Conservation (phyloP, 2,888 invertebrate species). For the Stenoptilia bipunctidactyla region DNA sequence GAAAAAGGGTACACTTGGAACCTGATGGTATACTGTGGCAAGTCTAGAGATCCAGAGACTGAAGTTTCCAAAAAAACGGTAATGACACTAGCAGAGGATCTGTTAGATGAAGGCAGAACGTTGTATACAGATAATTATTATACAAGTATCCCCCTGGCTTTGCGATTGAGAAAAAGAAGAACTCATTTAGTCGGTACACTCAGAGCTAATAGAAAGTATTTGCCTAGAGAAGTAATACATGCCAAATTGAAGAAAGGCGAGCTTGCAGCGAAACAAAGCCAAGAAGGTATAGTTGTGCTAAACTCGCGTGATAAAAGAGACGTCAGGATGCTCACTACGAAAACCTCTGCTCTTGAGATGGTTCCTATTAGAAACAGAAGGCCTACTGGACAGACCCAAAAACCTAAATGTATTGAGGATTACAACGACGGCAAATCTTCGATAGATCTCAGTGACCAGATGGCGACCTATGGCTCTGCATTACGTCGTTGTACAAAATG, state of each 20-base stretch:
- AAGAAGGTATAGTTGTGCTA: too few relatives aligned
- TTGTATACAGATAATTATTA: constrained; percentile 15
- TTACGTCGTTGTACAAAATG: constrained; percentile 8
- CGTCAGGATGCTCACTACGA: too few relatives aligned
- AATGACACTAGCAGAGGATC: constrained; percentile 10
- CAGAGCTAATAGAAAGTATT: constrained; percentile 12
- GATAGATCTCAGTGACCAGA: constrained; percentile 15
- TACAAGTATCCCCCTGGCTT: constrained; percentile 13
- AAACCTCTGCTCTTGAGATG: too few relatives aligned
- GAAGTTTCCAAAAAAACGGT: constrained; percentile 11
- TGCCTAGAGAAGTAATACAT: constrained; percentile 6
- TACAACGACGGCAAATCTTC: constrained; percentile 6
- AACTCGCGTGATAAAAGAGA: too few relatives aligned
- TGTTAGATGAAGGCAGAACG: constrained; percentile 9
- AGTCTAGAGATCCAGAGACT: constrained; percentile 8
- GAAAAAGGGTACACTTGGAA: constrained; percentile 7
- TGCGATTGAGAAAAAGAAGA: constrained; percentile 6
- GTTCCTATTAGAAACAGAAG: too few relatives aligned
- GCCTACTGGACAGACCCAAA: too few relatives aligned
- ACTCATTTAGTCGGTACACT: constrained; percentile 13
- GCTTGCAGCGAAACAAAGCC: too few relatives aligned
- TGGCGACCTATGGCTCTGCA: constrained; percentile 10
- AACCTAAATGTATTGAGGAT: too few relatives aligned
- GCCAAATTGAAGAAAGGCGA: too few relatives aligned
- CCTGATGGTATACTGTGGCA: constrained; percentile 7